Conservation (phyloP, 2,797 vertebrate genomes). For the Sebastolobus altivelis region DNA sequence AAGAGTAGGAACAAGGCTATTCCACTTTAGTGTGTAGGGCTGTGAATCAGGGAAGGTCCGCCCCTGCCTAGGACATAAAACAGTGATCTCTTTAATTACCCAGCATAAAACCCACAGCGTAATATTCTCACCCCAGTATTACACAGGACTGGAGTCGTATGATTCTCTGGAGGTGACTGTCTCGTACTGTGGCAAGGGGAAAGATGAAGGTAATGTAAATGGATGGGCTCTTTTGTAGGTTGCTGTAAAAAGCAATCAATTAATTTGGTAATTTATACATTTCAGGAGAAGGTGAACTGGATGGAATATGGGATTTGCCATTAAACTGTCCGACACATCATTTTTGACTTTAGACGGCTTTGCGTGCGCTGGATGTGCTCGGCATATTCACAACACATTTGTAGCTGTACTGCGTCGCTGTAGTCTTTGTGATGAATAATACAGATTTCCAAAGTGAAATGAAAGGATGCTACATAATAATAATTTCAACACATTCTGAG, state of each 20-base stretch:
- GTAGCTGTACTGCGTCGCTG: not conserved
- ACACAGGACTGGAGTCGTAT: constrained; percentile 69
- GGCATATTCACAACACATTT: constrained; percentile 13
- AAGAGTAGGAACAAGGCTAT: constrained; percentile 66
- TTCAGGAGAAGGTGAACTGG: constrained; percentile 71
- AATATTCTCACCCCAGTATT: constrained; percentile 73
- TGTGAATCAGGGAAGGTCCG: constrained; percentile 75
- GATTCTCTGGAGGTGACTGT: constrained; percentile 77
- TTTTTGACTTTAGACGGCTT: constrained; percentile 52
- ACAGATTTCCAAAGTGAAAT: not conserved
- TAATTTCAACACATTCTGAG: not conserved
- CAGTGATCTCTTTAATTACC: constrained; percentile 78
- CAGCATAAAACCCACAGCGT: constrained; percentile 78
- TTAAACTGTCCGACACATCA: constrained; percentile 70
- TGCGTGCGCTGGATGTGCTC: constrained; percentile 13
- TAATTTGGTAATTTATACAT: constrained; percentile 78
- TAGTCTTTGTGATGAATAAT: constrained; percentile 17
- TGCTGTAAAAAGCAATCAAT: constrained; percentile 76
- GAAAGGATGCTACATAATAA: not conserved
- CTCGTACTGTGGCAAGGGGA: constrained; percentile 57
- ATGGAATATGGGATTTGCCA: constrained; percentile 64
- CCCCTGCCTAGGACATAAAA: constrained; percentile 77
- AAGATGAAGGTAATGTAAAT: constrained; percentile 73
- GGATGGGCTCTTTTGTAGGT: constrained; percentile 68
- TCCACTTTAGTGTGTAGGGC: constrained; percentile 63